A percentile compares a stretch with the other conserved stretches of the same genome.
phyloP scores from a whole-genome alignment of 2,797 vertebrate genomes.

The Clangula hyemalis region DNA sequence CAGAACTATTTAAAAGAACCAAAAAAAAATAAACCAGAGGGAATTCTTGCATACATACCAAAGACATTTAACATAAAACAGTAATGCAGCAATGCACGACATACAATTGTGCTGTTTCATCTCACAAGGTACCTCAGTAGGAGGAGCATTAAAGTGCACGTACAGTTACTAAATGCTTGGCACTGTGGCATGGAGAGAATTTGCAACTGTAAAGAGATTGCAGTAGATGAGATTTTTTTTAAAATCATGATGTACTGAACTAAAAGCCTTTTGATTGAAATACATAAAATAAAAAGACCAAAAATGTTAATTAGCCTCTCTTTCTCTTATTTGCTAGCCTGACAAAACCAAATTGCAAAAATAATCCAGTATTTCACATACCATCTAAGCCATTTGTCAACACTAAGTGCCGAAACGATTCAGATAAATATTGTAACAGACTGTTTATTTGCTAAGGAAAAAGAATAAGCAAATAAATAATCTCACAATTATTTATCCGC shows the following conservation, averaged over 20 bases:
- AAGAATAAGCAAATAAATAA: background rate
- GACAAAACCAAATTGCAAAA: background rate
- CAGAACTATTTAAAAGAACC: background rate
- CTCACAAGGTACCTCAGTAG: background rate
- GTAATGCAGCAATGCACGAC: background rate
- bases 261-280: background rate
- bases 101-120: background rate
- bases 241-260: background rate
- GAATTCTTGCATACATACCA: background rate
- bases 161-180: background rate
- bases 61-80: background rate
- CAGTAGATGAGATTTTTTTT: background rate
- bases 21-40: background rate
- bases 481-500: background rate
- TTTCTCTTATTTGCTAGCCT: background rate
- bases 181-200: accelerated
- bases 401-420: background rate
- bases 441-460: background rate
- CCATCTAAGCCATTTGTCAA: background rate
- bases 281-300: accelerated
- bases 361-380: background rate
- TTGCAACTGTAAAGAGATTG: background rate
- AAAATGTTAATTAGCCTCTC: background rate
- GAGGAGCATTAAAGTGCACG: background rate
- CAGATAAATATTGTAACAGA: background rate